A percentile compares a stretch with the other conserved stretches of the same genome.
These are phyloP conservation scores for Phoronis australis DNA, from an alignment of 2,888 invertebrate species.

Conservation along the genomic window DNA sequence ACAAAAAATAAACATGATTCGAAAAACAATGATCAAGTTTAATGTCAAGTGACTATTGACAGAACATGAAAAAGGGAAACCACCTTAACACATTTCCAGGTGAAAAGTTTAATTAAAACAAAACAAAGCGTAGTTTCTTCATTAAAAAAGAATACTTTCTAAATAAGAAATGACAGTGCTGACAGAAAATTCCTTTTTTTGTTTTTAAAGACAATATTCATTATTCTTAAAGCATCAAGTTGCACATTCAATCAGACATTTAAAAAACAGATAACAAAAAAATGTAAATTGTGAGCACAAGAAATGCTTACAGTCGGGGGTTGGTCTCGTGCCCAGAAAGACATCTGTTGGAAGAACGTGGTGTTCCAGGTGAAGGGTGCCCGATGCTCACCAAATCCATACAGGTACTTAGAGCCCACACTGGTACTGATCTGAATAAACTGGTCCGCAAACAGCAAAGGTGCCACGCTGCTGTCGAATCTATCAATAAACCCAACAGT, in stretches of 20 bases:
- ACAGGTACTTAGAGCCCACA: conserved; percentile 64
- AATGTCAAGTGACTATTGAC: no score
- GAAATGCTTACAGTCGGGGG: conserved; percentile 20
- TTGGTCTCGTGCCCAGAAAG: conserved; percentile 33
- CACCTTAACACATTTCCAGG: no score
- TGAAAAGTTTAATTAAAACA: no score
- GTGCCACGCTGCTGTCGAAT: conserved; percentile 66
- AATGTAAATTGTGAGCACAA: neutral
- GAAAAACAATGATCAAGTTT: no score
- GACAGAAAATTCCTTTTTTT: no score
- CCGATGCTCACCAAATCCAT: conserved; percentile 59
- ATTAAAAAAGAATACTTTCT: no score
- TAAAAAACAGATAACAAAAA: neutral
- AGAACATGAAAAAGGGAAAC: no score
- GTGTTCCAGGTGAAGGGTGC: conserved; percentile 13
- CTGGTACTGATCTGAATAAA: conserved; percentile 65
- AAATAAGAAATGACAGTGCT: no score
- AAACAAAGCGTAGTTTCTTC: no score
- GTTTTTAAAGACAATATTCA: no score
- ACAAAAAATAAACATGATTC: conserved; percentile 1
- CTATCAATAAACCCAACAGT: no score
- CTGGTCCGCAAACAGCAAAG: conserved; percentile 70
- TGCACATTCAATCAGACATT: neutral
- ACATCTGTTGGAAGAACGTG: conserved; percentile 12
- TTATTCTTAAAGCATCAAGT: no score